A percentile compares a stretch with the other conserved stretches of the same genome.
These are phyloP conservation scores for Urocynchramus pylzowi DNA, from an alignment of 2,113 vertebrate species.

Conservation along the genomic window DNA sequence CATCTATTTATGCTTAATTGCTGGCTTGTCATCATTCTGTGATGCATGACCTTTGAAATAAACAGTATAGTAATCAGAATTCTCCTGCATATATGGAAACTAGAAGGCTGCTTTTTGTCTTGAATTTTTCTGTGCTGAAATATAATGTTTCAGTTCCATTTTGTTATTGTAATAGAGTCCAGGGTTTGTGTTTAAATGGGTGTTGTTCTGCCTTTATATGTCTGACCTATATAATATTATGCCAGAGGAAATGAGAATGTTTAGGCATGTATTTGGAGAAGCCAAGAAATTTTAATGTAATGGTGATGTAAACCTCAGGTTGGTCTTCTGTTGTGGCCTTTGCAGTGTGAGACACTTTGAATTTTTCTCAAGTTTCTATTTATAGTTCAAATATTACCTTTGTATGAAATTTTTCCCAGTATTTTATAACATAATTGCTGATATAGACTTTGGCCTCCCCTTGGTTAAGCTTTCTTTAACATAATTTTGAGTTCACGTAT, in stretches of 20 bases:
- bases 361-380: background rate
- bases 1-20: background rate
- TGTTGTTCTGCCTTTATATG: background rate
- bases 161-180: background rate
- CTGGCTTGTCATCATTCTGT: background rate
- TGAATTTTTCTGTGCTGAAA: background rate
- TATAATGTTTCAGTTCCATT: background rate
- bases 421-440: background rate
- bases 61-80: background rate
- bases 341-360: background rate
- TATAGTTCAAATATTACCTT: background rate
- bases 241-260: background rate
- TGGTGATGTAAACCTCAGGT: background rate
- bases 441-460: background rate
- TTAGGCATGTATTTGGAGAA: background rate
- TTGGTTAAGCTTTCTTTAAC: background rate
- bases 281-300: background rate
- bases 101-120: background rate
- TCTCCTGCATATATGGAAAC: background rate
- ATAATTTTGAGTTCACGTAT: background rate
- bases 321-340: background rate
- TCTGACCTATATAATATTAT: background rate
- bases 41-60: background rate
- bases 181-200: background rate
- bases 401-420: background rate